phyloP scores from a whole-genome alignment of 1,140 invertebrate genomes.

The Venturia canescens region DNA sequence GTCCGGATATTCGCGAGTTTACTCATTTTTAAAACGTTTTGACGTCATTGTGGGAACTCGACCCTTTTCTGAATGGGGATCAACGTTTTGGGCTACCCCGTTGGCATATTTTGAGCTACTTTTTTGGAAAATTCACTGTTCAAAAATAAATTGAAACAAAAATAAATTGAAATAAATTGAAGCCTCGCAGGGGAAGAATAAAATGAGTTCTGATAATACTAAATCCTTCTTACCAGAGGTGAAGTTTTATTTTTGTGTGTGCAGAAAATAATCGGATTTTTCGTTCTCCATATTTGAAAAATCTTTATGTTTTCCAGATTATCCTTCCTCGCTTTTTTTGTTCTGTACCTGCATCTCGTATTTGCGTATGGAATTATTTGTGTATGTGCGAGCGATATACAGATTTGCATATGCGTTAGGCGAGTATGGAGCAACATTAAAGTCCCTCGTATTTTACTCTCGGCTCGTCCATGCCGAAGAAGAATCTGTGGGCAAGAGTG shows the following conservation, averaged over 20 bases:
- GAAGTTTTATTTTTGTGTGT: not conserved
- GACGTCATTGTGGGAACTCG: too few species aligned
- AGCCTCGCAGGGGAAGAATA: not conserved
- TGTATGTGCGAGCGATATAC: too few species aligned
- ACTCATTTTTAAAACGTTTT: too few species aligned
- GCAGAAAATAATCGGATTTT: not conserved
- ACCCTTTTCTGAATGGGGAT: too few species aligned
- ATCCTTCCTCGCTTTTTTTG: slow-evolving; percentile 24
- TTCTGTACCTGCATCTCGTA: not conserved
- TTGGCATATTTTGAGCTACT: too few species aligned
- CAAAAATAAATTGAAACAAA: too few species aligned
- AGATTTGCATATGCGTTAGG: slow-evolving; percentile 1
- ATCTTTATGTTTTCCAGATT: slow-evolving; percentile 40
- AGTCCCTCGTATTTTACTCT: slow-evolving; percentile 47
- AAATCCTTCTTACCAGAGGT: not conserved
- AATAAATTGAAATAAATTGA: too few species aligned
- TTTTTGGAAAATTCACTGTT: too few species aligned
- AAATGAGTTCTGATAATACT: not conserved
- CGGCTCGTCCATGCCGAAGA: slow-evolving; percentile 45
- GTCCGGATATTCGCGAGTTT: too few species aligned
- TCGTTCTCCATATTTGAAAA: not conserved
- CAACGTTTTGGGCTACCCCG: too few species aligned
- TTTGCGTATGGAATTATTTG: not conserved
- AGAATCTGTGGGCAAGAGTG: slow-evolving; percentile 22
- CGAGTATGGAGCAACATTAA: slow-evolving; percentile 39